phyloP scores from a whole-genome alignment of 2,797 vertebrate genomes.

The Mallotus villosus region DNA sequence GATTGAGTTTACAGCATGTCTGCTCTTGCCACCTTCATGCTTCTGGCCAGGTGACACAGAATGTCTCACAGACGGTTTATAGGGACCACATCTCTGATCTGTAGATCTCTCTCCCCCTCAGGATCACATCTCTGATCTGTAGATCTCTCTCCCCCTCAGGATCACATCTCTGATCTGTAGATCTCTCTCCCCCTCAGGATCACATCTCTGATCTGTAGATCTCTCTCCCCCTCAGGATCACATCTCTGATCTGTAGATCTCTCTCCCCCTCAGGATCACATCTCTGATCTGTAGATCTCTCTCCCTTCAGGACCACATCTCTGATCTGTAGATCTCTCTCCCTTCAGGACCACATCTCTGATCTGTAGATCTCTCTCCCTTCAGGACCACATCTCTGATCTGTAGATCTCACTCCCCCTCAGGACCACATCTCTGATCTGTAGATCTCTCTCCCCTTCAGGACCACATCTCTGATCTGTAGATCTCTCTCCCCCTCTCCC shows the following conservation, averaged over 20 bases:
- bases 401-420: neutral
- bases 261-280: neutral
- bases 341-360: too few species aligned
- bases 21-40: too few species aligned
- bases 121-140: too few species aligned
- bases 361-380: neutral
- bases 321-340: neutral
- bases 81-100: too few species aligned
- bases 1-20: too few species aligned
- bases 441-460: constrained; percentile 38
- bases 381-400: constrained; percentile 53
- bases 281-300: too few species aligned
- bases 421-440: too few species aligned
- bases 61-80: too few species aligned
- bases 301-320: constrained; percentile 52
- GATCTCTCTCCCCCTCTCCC: neutral
- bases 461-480: too few species aligned
- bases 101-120: neutral
- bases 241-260: neutral
- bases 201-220: too few species aligned
- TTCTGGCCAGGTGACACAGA: too few species aligned
- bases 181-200: neutral
- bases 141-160: neutral
- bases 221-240: neutral
- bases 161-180: too few species aligned